Conservation (phyloP, 2,888 invertebrate species). For the Drosophila helvetica region DNA sequence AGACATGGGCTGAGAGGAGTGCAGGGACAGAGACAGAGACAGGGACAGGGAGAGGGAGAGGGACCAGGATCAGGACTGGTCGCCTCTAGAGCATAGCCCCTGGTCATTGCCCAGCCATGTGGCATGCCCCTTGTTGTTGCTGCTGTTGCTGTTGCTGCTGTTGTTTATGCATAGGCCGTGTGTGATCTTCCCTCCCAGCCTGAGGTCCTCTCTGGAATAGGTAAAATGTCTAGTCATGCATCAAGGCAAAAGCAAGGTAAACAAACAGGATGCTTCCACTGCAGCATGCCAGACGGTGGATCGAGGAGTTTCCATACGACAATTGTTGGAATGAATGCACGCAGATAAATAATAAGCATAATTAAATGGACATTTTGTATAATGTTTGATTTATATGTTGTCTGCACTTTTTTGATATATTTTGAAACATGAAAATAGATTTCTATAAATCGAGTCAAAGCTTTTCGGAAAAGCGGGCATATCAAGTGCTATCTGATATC, state of each 20-base stretch:
- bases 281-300: conserved; percentile 21
- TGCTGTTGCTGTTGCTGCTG: conserved; percentile 57
- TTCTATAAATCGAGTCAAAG: background rate
- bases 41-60: background rate
- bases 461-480: no score
- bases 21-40: no score
- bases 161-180: conserved; percentile 67
- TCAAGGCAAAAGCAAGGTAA: conserved; percentile 30
- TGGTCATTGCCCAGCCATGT: conserved; percentile 69
- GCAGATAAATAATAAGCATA: background rate
- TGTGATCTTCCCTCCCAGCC: conserved; percentile 22
- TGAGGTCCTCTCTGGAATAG: conserved; percentile 51
- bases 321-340: background rate
- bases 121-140: conserved; percentile 59
- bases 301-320: conserved; percentile 21
- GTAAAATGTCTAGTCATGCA: conserved; percentile 68
- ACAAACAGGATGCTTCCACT: conserved; percentile 25
- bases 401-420: background rate
- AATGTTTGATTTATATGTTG: background rate
- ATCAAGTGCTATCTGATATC: no score
- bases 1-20: conserved; percentile 36
- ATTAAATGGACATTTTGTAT: background rate
- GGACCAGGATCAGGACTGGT: conserved; percentile 9
- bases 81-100: conserved; percentile 47
- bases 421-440: no score